A percentile compares a stretch with the other conserved stretches of the same genome.
Conservation (phyloP, 2,797 vertebrate species). For the Nannoperca obscura region DNA sequence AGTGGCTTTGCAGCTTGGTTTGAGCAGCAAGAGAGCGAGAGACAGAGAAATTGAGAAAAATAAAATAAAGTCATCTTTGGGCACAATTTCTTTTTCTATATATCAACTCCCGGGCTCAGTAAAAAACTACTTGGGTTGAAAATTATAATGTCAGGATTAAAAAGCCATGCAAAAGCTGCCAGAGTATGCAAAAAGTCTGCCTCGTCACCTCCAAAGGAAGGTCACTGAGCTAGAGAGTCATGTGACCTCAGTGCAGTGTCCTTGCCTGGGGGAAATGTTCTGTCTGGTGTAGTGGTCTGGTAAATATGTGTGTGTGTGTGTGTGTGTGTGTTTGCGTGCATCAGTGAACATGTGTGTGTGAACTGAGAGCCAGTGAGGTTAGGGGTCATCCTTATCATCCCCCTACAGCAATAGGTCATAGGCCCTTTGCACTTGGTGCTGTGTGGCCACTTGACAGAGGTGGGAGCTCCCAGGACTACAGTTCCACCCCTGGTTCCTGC, state of each 20-base stretch:
- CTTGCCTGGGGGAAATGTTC: constrained; percentile 71
- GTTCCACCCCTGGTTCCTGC: constrained; percentile 26
- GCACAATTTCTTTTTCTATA: not conserved
- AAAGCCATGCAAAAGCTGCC: constrained; percentile 1
- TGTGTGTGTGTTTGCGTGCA: constrained; percentile 34
- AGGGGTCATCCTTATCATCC: constrained; percentile 47
- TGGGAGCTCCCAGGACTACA: constrained; percentile 12
- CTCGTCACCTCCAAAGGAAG: constrained; percentile 44
- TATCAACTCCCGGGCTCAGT: not conserved
- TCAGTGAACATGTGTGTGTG: constrained; percentile 50
- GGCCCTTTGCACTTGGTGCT: constrained; percentile 36
- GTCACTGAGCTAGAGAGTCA: constrained; percentile 46
- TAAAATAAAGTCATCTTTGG: not conserved
- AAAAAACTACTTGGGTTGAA: constrained; percentile 4
- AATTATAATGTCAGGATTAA: constrained; percentile 22
- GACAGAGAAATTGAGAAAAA: constrained; percentile 1
- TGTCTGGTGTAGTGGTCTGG: constrained; percentile 34
- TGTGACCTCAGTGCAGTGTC: constrained; percentile 68
- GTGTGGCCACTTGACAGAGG: constrained; percentile 33
- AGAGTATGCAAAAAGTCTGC: constrained; percentile 40
- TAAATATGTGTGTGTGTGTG: constrained; percentile 32
- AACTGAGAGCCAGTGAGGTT: constrained; percentile 44
- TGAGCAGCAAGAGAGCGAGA: not conserved
- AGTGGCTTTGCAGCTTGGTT: not conserved
- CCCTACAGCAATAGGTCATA: constrained; percentile 66